Evolutionary conservation across 2,797 vertebrate species (phyloP).

Genomic region (Cossypha polioptera): DNA sequence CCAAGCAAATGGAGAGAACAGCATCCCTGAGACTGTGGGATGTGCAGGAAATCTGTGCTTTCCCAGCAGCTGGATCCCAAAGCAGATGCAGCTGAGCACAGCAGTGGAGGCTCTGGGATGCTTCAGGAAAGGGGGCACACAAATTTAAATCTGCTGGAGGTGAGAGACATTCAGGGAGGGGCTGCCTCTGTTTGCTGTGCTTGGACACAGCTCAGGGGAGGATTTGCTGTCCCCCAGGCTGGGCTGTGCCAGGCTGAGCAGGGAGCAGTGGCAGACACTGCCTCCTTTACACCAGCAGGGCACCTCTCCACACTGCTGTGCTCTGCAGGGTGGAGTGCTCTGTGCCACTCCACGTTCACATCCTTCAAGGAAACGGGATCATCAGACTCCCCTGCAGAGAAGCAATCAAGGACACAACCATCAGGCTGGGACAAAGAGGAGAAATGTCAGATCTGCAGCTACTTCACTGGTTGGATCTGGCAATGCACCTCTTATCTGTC

Average conservation of each 20-base stretch:
- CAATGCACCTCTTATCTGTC: neutral
- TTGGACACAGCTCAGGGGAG: neutral
- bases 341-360: slow-evolving; percentile 9
- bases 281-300: neutral
- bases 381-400: slow-evolving; percentile 42
- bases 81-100: neutral
- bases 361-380: slow-evolving; percentile 10
- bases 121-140: neutral
- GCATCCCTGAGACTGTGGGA: neutral
- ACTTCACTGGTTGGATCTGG: neutral
- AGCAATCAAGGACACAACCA: slow-evolving; percentile 16
- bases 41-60: neutral
- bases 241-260: neutral
- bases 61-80: neutral
- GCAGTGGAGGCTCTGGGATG: rapidly evolving
- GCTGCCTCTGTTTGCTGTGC: neutral
- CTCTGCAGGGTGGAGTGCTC: slow-evolving; percentile 32
- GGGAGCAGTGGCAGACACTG: neutral
- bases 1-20: neutral
- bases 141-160: neutral
- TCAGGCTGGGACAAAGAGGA: neutral
- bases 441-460: neutral
- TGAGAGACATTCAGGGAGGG: neutral
- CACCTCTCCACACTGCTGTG: neutral
- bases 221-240: neutral